phyloP scores from a whole-genome alignment of 2,797 vertebrate species.

The Danio albolineatus region DNA sequence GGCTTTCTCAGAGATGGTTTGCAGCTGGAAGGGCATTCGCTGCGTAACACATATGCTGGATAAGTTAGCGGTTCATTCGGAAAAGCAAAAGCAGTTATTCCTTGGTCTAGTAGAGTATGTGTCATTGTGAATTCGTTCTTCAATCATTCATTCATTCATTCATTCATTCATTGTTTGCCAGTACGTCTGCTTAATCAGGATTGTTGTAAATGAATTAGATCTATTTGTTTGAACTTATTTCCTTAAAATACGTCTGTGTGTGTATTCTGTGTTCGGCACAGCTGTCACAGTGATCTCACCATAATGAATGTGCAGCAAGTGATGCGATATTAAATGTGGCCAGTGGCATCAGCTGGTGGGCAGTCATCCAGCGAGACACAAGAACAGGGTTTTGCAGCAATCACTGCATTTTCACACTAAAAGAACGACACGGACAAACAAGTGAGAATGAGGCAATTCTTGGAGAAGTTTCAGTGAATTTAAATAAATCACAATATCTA shows the following conservation, averaged over 20 bases:
- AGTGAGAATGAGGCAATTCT: conserved; percentile 4
- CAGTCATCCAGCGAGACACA: conserved; percentile 32
- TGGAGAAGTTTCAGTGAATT: neutral
- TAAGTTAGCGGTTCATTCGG: too few relatives aligned
- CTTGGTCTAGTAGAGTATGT: neutral
- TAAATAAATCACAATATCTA: neutral
- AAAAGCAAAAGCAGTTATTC: neutral
- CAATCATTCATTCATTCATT: neutral
- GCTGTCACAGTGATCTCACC: conserved; percentile 38
- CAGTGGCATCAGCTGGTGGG: conserved; percentile 48
- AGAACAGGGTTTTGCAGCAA: conserved; percentile 13
- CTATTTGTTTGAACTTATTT: neutral
- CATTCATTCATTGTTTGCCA: neutral
- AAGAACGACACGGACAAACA: conserved; percentile 21
- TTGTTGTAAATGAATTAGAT: neutral
- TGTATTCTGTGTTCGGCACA: conserved; percentile 20
- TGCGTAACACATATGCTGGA: too few relatives aligned
- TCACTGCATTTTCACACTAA: conserved; percentile 38
- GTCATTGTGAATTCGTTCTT: neutral
- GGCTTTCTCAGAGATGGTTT: too few relatives aligned
- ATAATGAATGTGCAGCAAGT: conserved; percentile 41
- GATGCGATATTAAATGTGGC: conserved; percentile 39
- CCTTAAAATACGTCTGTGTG: neutral
- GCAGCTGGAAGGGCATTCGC: too few relatives aligned
- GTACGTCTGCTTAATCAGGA: neutral